phyloP scores from a whole-genome alignment of 2,797 vertebrate genomes.

The Notolepis coatsorum region DNA sequence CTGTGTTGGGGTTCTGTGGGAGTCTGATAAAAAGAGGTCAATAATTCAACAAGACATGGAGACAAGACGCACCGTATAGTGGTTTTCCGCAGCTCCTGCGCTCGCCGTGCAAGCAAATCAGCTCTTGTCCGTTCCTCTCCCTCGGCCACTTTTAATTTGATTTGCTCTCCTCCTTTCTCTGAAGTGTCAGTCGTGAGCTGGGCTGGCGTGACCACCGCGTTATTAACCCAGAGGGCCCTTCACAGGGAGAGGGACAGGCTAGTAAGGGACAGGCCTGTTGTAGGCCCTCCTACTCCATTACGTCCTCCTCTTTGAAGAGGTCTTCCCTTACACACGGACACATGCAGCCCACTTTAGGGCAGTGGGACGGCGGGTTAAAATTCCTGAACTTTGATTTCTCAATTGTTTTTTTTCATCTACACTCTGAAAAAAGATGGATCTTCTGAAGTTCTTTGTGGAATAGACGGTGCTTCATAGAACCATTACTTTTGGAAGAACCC shows the following conservation, averaged over 20 bases:
- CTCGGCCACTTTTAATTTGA: slow-evolving; percentile 42
- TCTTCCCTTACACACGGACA: slow-evolving; percentile 78
- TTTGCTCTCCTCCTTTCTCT: slow-evolving; percentile 46
- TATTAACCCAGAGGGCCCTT: slow-evolving; percentile 70
- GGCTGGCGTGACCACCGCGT: slow-evolving; percentile 67
- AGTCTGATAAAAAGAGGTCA: slow-evolving; percentile 24
- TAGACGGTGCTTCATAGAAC: slow-evolving; percentile 11
- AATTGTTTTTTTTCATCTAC: slow-evolving; percentile 55
- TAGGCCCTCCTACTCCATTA: slow-evolving; percentile 78
- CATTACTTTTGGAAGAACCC: background rate
- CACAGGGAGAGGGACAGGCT: slow-evolving; percentile 59
- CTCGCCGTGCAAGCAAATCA: slow-evolving; percentile 7
- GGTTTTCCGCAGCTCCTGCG: slow-evolving; percentile 14
- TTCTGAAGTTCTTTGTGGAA: slow-evolving; percentile 25
- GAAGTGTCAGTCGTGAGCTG: slow-evolving; percentile 56
- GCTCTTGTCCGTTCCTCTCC: slow-evolving; percentile 20
- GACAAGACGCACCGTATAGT: slow-evolving; percentile 19
- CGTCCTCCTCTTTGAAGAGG: slow-evolving; percentile 78
- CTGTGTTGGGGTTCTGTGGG: slow-evolving; percentile 5
- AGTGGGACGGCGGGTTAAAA: slow-evolving; percentile 60
- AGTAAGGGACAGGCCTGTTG: slow-evolving; percentile 74
- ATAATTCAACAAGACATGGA: slow-evolving; percentile 19
- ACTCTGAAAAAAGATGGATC: slow-evolving; percentile 18
- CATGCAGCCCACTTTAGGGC: slow-evolving; percentile 73
- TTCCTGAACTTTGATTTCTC: slow-evolving; percentile 65